Evolutionary conservation across 2,888 invertebrate genomes (phyloP), one percentile per base, ranked within the genome.

Genomic region (Lasioglossum calceatum): DNA sequence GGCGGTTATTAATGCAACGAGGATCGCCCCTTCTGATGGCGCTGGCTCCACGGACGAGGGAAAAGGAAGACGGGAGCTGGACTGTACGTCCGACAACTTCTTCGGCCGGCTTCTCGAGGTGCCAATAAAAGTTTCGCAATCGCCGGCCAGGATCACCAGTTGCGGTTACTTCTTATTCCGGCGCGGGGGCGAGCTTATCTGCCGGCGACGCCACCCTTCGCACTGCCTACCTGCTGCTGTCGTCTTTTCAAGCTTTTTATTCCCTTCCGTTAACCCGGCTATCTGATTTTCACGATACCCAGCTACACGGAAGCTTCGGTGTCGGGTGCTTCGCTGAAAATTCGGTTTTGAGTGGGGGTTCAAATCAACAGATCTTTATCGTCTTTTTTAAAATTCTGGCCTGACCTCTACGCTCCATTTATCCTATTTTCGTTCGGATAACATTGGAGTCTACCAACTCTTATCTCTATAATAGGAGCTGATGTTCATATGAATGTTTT

Each of bases 1-100:
- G 89, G 58, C 80, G 87, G 54, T 91, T 91, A 91, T 91, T 91
- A 87, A 91, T 88, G 87, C 78, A 85, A 74, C 80, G 50, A 32
- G 64, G n/a, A 39, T 54, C 79, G 74, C 39, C 42, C 36, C 47
- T 61, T 61, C 67, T 39, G 61, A 32, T 16, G 32, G 36, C 36
- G 14, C 2, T 16, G 3, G 39, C 71, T 12, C 47, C 71, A 67
- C 23, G 64, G 77, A 39, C 75, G 79, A 67, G 80, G 58, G n/a
- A 61, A 73, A 71, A 39, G 77, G 61, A 32, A 42, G 77, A 79
- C 47, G 47, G 58, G 44, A 44, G 50, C 64, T n/a, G 27, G 44
- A 50, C 8, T 44, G 27, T 39, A 58, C 47, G 44, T 77, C 71
- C 83, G 83, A 88, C 87, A 85, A 87, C 88, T 88, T 88, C 85